phyloP scores from a whole-genome alignment of 2,113 vertebrate genomes.

The Forbesichthys papilliferus region DNA sequence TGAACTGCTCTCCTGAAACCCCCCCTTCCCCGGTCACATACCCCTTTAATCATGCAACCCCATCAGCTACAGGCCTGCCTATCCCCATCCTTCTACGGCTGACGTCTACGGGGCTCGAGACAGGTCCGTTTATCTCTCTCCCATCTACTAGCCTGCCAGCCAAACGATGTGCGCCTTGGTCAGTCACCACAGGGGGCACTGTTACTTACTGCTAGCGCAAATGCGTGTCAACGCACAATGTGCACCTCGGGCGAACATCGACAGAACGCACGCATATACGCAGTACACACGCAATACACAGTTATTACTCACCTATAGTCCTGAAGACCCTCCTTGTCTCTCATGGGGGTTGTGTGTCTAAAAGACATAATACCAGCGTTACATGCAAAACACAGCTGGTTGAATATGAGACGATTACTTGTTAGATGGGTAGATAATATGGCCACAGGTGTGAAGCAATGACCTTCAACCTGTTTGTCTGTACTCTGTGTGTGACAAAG shows the following conservation, averaged over 20 bases:
- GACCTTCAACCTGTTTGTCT: not conserved
- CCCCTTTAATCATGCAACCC: constrained; percentile 19
- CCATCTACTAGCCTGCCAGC: constrained; percentile 23
- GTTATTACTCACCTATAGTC: constrained; percentile 87
- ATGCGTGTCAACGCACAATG: not conserved
- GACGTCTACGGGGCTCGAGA: constrained; percentile 1
- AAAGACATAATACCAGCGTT: constrained; percentile 26
- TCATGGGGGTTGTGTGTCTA: constrained; percentile 89
- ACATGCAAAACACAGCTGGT: not conserved
- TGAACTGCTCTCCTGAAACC: constrained; percentile 20
- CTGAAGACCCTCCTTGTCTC: constrained; percentile 97
- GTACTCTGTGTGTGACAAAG: constrained; percentile 8
- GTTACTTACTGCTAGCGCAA: not conserved
- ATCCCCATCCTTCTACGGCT: not conserved
- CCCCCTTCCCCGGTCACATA: constrained; percentile 30
- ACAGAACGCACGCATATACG: not conserved
- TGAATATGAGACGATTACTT: too few species aligned
- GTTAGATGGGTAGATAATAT: not conserved
- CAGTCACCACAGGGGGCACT: not conserved
- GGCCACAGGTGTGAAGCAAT: constrained; percentile 6
- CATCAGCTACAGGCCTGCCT: constrained; percentile 22
- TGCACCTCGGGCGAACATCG: not conserved
- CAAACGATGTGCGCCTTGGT: not conserved
- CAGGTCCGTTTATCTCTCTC: constrained; percentile 22
- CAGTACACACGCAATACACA: not conserved